Base-by-base conservation (phyloP, 2,888 invertebrate genomes). In the Cantharis lateralis region DNA sequence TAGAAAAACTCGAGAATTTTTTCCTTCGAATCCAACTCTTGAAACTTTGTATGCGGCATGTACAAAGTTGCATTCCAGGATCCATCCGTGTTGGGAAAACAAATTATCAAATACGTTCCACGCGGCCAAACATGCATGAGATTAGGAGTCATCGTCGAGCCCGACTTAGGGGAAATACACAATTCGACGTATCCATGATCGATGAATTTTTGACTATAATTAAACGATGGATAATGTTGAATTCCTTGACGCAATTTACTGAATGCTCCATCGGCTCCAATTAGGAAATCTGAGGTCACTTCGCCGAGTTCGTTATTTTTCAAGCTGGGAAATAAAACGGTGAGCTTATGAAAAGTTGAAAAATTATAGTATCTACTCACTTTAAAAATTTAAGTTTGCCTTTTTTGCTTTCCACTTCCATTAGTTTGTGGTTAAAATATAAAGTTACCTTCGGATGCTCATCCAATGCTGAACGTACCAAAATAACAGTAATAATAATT, bases 41-140 rank as follows among this genome's bases (percentile, higher is more conserved):
- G 91, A 84, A 98, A 97, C 68, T 94, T 90, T 2, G 89, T 89
- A 83, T 96, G 96, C 0, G 99, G 98, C 93, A 99, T 98, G 86
- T 99, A 99, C 0, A 99, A 90, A 0, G 99, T 99, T 0, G 97
- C 96, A 0, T 98, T 99, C 92, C 97, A 99, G 0, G 96, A 95
- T 76, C 91, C 91, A 87, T 98, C 97, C 85, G 93, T 94, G 88
- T 99, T 99, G 0, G 99, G 99, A 62, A 99, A 89, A 0, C 98
- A 99, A 80, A 99, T 99, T 95, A 99, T 95, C 97, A 99, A 98
- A 87, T 97, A 99, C 75, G 93, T 92, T 48, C 95, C 95, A 74
- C 99, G 91, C 0, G 99, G 98, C 99, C 99, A 99, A 82, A 99
- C 97, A 88, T 99, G 99, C 62, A 99, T 91, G 86, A 95, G 96